Base-by-base conservation (phyloP, 2,888 invertebrate species). In the Harpagoxenus sublaevis region DNA sequence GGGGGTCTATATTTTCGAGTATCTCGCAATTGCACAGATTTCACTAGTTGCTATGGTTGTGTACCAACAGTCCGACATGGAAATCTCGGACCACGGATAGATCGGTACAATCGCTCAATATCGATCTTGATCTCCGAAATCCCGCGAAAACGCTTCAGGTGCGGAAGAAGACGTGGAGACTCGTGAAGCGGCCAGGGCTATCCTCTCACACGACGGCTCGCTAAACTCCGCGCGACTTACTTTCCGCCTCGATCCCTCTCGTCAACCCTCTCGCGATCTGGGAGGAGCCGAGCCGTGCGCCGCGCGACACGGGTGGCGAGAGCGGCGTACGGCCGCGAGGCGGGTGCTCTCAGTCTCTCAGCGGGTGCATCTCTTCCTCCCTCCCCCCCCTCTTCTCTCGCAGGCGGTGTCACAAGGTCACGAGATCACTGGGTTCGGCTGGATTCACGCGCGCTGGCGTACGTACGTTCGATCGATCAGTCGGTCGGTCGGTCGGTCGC, bases 391-490 rank as follows among this genome's bases (percentile, higher is more conserved):
- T 53, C 70, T 60, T 66, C 70, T 79, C 79, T 60, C 60, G 70
- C 77, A 82, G 78, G 63, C 83, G 88, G 90, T 89, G 90, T 89
- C 90, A 89, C 89, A 89, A 89, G 89, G 89, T 89, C 89, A 89
- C 90, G 87, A 84, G 89, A 86, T 88, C 86, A 81, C 84, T 81
- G 73, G 79, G 73, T 81, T 81, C 79, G 73, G 79, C 79, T 81
- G 73, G 79, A 81, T 81, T 81, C 79, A 81, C 82, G 82, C 82
- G 82, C 82, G 77, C 82, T 75, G 82, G 77, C 65, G 82, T 75
- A 62, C 77, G 75, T 73, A 63, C 75, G 74, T 65, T 63, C 63
- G 82, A 78, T 77, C 82, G 82, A 63, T 82, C 77, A 63, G 57
- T 74, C 74, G 74, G 62, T 74, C 62, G 81, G 23, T 62, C 39